Base-by-base conservation (phyloP, 2,797 vertebrate species). In the Poecilia gillii region DNA sequence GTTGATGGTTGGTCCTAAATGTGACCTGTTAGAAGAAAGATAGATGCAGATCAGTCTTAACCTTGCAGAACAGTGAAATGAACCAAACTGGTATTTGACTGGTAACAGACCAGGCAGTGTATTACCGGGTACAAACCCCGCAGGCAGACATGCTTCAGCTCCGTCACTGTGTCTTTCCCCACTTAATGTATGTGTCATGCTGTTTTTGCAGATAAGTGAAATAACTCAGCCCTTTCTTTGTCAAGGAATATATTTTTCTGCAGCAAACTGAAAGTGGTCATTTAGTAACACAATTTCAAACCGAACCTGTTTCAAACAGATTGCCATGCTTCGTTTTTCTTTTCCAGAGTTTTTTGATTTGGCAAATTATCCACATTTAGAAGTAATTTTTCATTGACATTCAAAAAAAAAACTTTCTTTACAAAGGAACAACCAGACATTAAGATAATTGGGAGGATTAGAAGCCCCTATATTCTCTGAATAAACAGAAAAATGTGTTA, bases 41-140 rank as follows among this genome's bases (percentile, higher is more conserved):
- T n/a, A 71, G 41, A 71, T n/a, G 41, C 1, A 71, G 25, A 45
- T 45, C 41, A n/a, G 23, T 28, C 39, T 45, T 14, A 45, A n/a
- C 39, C 39, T 45, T 71, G 25, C 68, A 71, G 68, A 45, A 43
- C 68, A 71, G 25, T 71, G 41, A 45, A 45, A 45, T 71, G 68
- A 71, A 71, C 36, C 64, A 68, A 18, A 68, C 18, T 25, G 64
- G 25, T 45, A 71, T 71, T 45, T 45, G 23, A n/a, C 41, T 71
- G 68, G 68, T 45, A 71, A 71, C 68, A 71, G 68, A 71, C 4
- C 41, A 71, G 45, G 68, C 68, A 43, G 41, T 71, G 68, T 71
- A 71, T 70, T 70, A 41, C 25, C 71, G 16, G 62, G 55, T 73
- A 73, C 72, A 41, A 73, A 73, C 45, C 41, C 68, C 14, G 68